These are phyloP conservation scores for Gymnopithys bicolor DNA, from an alignment of 2,797 vertebrate species.

Conservation along the genomic window DNA sequence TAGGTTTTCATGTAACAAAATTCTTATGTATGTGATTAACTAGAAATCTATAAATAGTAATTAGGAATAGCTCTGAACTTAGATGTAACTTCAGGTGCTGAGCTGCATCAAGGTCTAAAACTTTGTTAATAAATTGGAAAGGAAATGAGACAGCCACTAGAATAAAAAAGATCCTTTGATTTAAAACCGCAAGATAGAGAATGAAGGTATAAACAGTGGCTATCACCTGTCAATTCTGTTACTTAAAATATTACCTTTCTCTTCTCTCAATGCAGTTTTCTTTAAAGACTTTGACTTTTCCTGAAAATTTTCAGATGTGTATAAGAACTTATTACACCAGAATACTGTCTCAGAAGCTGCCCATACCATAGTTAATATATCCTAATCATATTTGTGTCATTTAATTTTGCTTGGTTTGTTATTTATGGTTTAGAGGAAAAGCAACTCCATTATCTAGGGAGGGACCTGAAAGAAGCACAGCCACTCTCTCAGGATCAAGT, in stretches of 20 bases:
- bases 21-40: background rate
- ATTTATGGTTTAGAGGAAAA: background rate
- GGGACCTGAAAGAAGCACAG: background rate
- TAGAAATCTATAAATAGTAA: background rate
- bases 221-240: background rate
- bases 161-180: background rate
- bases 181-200: background rate
- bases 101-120: background rate
- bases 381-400: background rate
- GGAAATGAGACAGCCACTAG: background rate
- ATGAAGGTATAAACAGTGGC: background rate
- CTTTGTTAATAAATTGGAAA: background rate
- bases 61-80: background rate
- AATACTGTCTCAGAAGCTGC: background rate
- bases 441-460: background rate
- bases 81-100: background rate
- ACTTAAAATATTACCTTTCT: background rate
- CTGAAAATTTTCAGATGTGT: background rate
- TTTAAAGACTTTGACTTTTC: background rate
- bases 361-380: background rate
- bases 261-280: background rate
- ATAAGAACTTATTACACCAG: background rate
- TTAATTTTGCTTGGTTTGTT: background rate
- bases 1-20: background rate
- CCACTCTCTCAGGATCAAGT: background rate